A percentile compares a stretch with the other conserved stretches of the same genome.
Conservation (phyloP, 1,140 invertebrate species). For the Penaeus indicus region DNA sequence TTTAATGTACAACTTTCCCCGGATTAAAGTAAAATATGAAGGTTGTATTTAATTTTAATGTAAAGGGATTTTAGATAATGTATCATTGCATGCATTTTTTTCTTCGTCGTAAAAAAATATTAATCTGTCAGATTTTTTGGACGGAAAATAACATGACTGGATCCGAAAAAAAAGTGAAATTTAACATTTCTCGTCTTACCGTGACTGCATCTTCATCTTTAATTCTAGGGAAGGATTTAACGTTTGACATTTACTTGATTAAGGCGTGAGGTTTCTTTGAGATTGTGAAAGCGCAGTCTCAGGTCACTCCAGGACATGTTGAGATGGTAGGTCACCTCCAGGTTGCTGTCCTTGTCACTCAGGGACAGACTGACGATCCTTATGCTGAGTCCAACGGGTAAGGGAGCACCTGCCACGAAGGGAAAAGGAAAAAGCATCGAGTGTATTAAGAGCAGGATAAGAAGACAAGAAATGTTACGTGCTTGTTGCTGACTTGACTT, state of each 20-base stretch:
- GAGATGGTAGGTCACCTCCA: conserved; percentile 58
- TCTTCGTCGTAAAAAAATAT: too few species aligned
- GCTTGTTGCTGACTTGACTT: neutral
- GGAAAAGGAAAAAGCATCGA: neutral
- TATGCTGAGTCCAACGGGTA: conserved; percentile 42
- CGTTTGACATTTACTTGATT: conserved; percentile 19
- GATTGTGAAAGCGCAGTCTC: conserved; percentile 40
- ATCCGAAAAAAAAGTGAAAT: neutral
- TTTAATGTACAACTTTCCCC: too few species aligned
- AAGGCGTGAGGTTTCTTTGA: conserved; percentile 32
- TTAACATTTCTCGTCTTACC: too few species aligned
- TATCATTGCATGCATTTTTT: too few species aligned
- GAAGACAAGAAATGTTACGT: neutral
- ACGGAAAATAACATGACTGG: too few species aligned
- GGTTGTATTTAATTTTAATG: too few species aligned
- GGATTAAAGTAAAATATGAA: too few species aligned
- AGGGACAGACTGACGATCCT: conserved; percentile 41
- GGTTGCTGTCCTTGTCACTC: conserved; percentile 53
- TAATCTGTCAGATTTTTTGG: too few species aligned
- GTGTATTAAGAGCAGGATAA: neutral
- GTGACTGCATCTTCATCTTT: too few species aligned
- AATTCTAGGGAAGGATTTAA: neutral
- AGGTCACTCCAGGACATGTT: conserved; percentile 56
- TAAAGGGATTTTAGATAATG: too few species aligned
- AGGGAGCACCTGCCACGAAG: conserved; percentile 1